Percentiles rank a stretch among this genome's conserved stretches.
Conservation (phyloP, 2,888 invertebrate species). For the Phalera bucephala region DNA sequence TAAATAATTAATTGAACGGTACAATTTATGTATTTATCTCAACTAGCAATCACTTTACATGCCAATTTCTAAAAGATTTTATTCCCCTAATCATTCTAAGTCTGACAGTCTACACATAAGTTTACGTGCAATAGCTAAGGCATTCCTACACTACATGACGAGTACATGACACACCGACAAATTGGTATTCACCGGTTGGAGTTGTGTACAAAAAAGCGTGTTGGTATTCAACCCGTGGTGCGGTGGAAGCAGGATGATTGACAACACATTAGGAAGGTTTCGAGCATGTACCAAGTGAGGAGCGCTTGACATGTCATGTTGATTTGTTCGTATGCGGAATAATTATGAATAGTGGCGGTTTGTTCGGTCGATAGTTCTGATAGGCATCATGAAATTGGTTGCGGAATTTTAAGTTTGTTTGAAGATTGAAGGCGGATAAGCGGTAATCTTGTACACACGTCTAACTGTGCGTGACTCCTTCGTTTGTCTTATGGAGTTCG, state of each 20-base stretch:
- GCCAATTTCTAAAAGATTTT: too few species aligned
- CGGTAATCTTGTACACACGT: too few species aligned
- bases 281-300: conserved; percentile 40
- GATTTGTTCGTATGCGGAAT: conserved; percentile 50
- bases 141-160: conserved; percentile 3
- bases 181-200: conserved; percentile 57
- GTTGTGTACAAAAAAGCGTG: conserved; percentile 53
- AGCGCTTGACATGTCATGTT: conserved; percentile 57
- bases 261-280: conserved; percentile 71
- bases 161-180: conserved; percentile 55
- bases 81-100: too few species aligned
- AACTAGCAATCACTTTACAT: too few species aligned
- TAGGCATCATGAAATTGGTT: conserved; percentile 2
- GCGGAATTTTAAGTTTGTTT: too few species aligned
- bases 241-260: conserved; percentile 64
- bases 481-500: too few species aligned
- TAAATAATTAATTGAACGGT: too few species aligned
- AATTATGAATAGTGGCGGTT: conserved; percentile 31
- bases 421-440: too few species aligned
- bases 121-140: background rate
- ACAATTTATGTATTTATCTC: too few species aligned
- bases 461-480: too few species aligned
- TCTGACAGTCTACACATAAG: conserved; percentile 1
- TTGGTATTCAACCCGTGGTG: conserved; percentile 54
- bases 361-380: background rate